Evolutionary conservation across 2,797 vertebrate species (phyloP), one percentile per base, ranked within the genome.

Genomic region (Diglossa cyanea): DNA sequence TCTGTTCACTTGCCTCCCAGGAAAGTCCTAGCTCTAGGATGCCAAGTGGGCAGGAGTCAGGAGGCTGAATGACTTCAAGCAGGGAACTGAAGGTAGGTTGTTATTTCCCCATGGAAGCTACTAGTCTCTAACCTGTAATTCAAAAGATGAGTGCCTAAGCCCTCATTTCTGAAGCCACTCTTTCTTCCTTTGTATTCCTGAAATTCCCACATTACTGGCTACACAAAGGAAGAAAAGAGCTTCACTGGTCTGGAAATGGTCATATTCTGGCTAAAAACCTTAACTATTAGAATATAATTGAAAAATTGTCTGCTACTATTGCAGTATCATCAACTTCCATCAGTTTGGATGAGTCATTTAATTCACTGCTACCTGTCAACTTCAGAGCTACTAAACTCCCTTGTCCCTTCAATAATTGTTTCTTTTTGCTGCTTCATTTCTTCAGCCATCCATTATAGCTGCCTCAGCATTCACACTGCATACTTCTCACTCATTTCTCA

Each of bases 361-460:
- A 77, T 79, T 30, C 33, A 66, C 65, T 87, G 73, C 30, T 75
- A 60, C 33, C 66, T 86, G 51, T 78, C 51, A 66, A 0, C 35
- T 75, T 81, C 63, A 84, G 58, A 88, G 66, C 10, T 62, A 66
- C 76, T 78, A 84, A 84, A 93, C 75, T 63, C 50, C 85, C 74
- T 74, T 77, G 25, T 76, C n/a, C 47, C 57, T 87, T 91, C 75
- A 86, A 17, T 80, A 88, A 94, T 88, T 92, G 80, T 31, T 74
- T 77, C 11, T 57, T 48, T 82, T 89, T 61, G 57, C 75, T 79
- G 88, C 88, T 82, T 89, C 86, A 60, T 86, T 93, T 93, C 77
- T 80, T 82, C 78, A 80, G 45, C 48, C 57, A 67, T 57, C 53
- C 78, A 33, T 88, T 85, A 83, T 15, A 44, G 39, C 70, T 9